Base-by-base conservation (phyloP, 2,888 invertebrate genomes). In the Deilephila elpenor region DNA sequence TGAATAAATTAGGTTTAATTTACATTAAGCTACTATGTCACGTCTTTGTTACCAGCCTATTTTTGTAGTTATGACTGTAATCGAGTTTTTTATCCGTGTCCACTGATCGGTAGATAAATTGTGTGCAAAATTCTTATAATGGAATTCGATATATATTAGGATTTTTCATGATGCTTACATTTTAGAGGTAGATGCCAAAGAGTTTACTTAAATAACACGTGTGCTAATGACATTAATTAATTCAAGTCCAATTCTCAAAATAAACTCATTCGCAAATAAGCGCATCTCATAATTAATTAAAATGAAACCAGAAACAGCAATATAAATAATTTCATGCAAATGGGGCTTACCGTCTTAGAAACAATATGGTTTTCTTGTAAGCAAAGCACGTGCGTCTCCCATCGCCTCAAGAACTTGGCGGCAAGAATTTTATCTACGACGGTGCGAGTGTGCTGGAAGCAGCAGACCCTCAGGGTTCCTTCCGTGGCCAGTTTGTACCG, bases 361-460 rank as follows among this genome's bases (percentile, higher is more conserved):
- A 96, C 93, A 70, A 97, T 96, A 81, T 96, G 96, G 74, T 96
- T 95, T 79, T 96, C 96, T 80, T 96, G 95, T 78, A 97, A 91
- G 81, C 96, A 95, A 14, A 97, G 94, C 81, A 96, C 96, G 87
- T 97, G 97, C 59, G 96, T 96, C 88, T 97, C 97, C 97, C 97
- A 97, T 77, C 97, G 93, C 71, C 97, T 93, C 59, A 97, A 94
- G 87, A 97, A 97, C 88, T 97, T 97, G 77, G 97, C 96, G 73
- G 97, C 96, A 81, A 97, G 94, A 80, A 97, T 96, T 91, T 97
- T 97, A 89, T 96, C 97, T 78, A 97, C 96, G 74, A 97, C 96
- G 56, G 97, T 97, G 79, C 97, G 94, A 5, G 97, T 96, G 88
- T 97, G 97, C 82, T 97, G 97, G 79, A 97, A 95, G 84, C 96